phyloP scores from a whole-genome alignment of 2,113 vertebrate species.

The Actenoides lindsayi region DNA sequence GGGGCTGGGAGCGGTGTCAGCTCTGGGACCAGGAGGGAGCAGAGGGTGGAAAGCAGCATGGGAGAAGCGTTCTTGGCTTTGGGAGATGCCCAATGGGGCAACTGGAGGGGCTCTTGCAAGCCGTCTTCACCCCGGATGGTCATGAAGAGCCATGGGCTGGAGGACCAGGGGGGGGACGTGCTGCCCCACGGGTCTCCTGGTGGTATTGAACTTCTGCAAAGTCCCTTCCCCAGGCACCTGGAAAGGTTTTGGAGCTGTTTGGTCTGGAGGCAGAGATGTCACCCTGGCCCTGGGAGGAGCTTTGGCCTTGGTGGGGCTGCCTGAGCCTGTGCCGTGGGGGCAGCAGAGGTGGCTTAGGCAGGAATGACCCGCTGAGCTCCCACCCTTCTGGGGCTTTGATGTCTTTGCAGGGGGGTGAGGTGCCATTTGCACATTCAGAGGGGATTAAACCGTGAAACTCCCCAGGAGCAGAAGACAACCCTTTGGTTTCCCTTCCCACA shows the following conservation, averaged over 20 bases:
- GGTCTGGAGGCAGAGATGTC: background rate
- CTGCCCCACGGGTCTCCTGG: accelerated
- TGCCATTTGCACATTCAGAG: background rate
- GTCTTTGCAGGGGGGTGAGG: background rate
- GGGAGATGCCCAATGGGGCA: background rate
- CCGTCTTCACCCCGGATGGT: accelerated
- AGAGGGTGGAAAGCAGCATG: background rate
- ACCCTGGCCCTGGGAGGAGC: background rate
- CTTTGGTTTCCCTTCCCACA: background rate
- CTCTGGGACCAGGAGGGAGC: background rate
- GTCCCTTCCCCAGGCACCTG: background rate
- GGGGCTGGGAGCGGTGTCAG: background rate
- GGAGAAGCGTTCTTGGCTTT: accelerated
- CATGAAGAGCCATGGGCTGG: background rate
- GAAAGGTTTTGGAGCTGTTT: background rate
- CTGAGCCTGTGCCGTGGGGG: no score
- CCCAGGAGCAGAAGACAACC: background rate
- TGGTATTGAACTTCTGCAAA: background rate
- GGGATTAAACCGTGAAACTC: background rate
- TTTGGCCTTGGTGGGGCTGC: background rate
- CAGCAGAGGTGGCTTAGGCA: background rate
- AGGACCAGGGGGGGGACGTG: background rate
- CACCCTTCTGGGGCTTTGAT: background rate
- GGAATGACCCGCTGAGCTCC: background rate
- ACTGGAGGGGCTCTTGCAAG: background rate